Conservation (phyloP, 2,797 vertebrate species). For the Molossus molossus region DNA sequence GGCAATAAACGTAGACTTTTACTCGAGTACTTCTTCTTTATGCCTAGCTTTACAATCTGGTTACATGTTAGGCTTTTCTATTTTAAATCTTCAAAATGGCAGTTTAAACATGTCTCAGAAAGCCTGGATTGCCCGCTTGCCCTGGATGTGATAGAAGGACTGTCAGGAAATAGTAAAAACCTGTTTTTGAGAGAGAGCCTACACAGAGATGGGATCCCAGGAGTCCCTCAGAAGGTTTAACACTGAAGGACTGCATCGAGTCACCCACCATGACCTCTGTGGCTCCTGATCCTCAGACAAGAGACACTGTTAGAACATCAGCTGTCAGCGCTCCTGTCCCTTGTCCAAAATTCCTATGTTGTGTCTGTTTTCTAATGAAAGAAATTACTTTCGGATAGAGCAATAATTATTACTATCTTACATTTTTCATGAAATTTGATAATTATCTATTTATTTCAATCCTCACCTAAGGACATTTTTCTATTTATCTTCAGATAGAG, state of each 20-base stretch:
- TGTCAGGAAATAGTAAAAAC: neutral
- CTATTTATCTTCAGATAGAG: too few relatives aligned
- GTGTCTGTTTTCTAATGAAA: neutral
- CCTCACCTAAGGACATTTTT: too few relatives aligned
- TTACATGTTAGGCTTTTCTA: neutral
- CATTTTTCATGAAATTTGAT: slow-evolving; percentile 34
- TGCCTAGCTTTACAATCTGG: neutral
- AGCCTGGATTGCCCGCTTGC: neutral
- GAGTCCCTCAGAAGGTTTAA: neutral
- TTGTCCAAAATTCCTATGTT: neutral
- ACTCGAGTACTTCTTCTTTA: neutral
- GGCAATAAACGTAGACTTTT: neutral
- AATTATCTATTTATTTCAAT: neutral
- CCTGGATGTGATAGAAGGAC: neutral
- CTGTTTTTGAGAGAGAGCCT: neutral
- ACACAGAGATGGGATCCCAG: neutral
- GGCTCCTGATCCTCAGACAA: neutral
- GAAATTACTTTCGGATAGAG: neutral
- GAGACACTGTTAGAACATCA: neutral
- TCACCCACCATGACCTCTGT: neutral
- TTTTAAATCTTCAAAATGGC: slow-evolving; percentile 3
- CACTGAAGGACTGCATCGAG: neutral
- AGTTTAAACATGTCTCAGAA: neutral
- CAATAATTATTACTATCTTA: neutral
- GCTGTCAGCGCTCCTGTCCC: neutral